phyloP scores from a whole-genome alignment of 2,797 vertebrate genomes.

The Schizothorax lantsangensis region DNA sequence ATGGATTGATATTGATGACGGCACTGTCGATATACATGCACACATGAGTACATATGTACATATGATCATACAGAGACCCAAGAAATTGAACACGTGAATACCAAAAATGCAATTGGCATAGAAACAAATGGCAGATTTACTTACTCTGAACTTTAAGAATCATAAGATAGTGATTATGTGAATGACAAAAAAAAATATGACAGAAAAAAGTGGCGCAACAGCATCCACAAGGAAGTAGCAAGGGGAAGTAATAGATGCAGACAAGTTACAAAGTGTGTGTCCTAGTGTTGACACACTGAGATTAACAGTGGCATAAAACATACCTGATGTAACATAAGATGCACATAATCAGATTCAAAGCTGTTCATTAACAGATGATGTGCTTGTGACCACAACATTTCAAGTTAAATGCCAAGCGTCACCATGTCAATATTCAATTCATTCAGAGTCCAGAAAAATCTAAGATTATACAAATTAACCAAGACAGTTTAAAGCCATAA shows the following conservation, averaged over 20 bases:
- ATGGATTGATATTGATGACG: slow-evolving; percentile 85
- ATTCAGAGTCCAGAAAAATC: background rate
- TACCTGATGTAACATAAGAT: background rate
- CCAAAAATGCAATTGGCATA: background rate
- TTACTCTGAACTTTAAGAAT: background rate
- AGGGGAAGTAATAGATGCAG: slow-evolving; percentile 30
- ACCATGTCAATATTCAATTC: background rate
- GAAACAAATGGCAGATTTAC: background rate
- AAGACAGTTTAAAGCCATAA: background rate
- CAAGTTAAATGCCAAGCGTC: background rate
- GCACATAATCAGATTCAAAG: background rate
- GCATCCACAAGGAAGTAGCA: slow-evolving; percentile 41
- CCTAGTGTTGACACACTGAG: background rate
- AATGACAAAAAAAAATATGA: slow-evolving; percentile 17
- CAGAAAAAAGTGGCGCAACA: slow-evolving; percentile 20
- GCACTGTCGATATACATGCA: slow-evolving; percentile 73
- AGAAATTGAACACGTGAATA: background rate
- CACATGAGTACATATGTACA: background rate
- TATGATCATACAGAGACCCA: background rate
- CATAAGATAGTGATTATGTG: slow-evolving; percentile 1
- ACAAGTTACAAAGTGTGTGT: background rate
- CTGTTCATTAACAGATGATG: background rate
- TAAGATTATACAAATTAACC: background rate
- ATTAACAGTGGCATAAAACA: background rate
- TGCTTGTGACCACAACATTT: background rate